Percentiles rank a stretch among this genome's conserved stretches.
phyloP scores from a whole-genome alignment of 2,888 invertebrate genomes.

The Eupeodes luniger region DNA sequence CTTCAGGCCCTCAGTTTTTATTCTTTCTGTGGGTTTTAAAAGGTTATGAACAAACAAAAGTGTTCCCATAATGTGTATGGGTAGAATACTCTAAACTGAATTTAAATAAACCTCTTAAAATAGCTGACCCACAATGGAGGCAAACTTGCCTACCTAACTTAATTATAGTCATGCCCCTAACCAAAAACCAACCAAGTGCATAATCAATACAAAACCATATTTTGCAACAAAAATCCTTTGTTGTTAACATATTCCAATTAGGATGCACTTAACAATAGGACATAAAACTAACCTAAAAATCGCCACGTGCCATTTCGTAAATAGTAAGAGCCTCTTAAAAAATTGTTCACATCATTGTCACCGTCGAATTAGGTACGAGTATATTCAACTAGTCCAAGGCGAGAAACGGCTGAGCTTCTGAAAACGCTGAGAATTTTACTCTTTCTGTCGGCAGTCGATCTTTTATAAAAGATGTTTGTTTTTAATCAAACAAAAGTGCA shows the following conservation, averaged over 20 bases:
- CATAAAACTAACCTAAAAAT: constrained; percentile 40
- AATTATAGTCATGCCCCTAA: too few species aligned
- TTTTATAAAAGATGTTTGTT: constrained; percentile 27
- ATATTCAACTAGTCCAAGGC: constrained; percentile 48
- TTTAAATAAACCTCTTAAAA: too few species aligned
- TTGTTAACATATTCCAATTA: constrained; percentile 66
- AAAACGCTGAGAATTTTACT: constrained; percentile 6
- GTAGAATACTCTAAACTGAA: too few species aligned
- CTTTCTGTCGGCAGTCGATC: background rate
- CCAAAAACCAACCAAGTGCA: constrained; percentile 8
- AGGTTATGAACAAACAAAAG: too few species aligned
- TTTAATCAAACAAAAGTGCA: constrained; percentile 50
- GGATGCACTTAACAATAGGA: constrained; percentile 52
- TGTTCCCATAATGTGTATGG: too few species aligned
- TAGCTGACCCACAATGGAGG: too few species aligned
- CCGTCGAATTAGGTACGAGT: background rate
- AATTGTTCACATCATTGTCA: constrained; percentile 10
- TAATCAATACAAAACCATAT: constrained; percentile 57
- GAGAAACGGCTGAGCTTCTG: background rate
- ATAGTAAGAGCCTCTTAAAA: constrained; percentile 67
- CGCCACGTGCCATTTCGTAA: constrained; percentile 67
- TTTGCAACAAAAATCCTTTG: constrained; percentile 67
- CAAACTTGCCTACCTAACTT: too few species aligned
- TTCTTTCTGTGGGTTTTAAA: too few species aligned
- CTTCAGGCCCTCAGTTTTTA: too few species aligned